phyloP scores from a whole-genome alignment of 2,113 vertebrate species.

The Cairina moschata region DNA sequence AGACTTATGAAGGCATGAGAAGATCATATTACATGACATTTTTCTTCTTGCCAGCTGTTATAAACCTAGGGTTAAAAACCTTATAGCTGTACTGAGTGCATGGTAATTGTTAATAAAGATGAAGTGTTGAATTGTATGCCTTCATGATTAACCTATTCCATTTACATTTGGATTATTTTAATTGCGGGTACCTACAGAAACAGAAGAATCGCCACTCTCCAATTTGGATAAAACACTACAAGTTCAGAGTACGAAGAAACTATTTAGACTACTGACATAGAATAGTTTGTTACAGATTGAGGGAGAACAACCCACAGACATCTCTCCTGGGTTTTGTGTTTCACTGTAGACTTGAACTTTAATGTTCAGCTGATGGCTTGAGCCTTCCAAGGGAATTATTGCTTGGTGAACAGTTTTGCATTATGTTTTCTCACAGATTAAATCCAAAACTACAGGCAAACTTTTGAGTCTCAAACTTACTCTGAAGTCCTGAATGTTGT shows the following conservation, averaged over 20 bases:
- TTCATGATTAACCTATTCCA: not conserved
- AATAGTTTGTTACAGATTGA: not conserved
- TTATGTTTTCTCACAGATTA: not conserved
- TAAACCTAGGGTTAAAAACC: not conserved
- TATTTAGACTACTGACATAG: not conserved
- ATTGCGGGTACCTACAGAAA: not conserved
- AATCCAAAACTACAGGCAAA: not conserved
- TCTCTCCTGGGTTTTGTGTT: not conserved
- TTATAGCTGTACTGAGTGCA: not conserved
- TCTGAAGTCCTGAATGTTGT: not conserved
- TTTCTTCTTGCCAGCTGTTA: not conserved
- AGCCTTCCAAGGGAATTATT: not conserved
- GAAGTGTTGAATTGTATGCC: not conserved
- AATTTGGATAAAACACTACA: too few species aligned
- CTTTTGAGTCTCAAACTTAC: not conserved
- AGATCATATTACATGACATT: fast-evolving
- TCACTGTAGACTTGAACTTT: not conserved
- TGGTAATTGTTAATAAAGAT: not conserved
- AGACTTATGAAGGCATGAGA: not conserved
- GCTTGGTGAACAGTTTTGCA: not conserved
- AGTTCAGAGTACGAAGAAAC: not conserved
- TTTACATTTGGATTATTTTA: not conserved
- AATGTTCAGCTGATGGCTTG: not conserved
- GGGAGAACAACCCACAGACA: not conserved
- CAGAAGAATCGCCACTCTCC: not conserved